Evolutionary conservation across 2,113 vertebrate genomes (phyloP).

Genomic region (Laterallus jamaicensis): DNA sequence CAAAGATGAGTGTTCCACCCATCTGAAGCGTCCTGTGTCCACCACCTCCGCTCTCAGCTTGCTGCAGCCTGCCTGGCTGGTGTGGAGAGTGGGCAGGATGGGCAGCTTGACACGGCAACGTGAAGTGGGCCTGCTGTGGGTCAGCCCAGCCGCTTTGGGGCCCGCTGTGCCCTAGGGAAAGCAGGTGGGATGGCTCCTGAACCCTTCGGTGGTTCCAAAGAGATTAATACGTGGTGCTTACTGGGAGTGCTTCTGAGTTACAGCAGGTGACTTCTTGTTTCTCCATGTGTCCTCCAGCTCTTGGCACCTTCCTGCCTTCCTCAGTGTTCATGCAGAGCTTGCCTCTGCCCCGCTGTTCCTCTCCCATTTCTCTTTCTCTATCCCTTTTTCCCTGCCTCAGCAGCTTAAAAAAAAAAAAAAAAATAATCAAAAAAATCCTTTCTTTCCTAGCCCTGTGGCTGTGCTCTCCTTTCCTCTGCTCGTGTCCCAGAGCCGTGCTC

Average conservation of each 20-base stretch:
- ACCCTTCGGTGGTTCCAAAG: neutral
- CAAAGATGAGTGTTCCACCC: neutral
- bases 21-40: neutral
- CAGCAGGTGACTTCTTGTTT: neutral
- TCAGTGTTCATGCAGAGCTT: neutral
- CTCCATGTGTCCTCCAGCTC: neutral
- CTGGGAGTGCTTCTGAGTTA: neutral
- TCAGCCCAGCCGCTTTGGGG: neutral
- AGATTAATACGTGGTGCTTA: neutral
- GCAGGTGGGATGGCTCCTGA: neutral
- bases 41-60: neutral
- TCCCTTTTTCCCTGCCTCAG: neutral
- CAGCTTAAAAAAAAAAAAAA: neutral
- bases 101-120: neutral
- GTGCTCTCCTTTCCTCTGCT: conserved; percentile 46
- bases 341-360: neutral
- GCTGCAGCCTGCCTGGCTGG: accelerated
- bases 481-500: conserved; percentile 77
- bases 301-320: neutral
- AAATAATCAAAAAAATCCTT: neutral
- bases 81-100: neutral
- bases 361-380: neutral
- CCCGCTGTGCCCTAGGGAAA: accelerated
- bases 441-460: conserved; percentile 41
- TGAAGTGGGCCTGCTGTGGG: neutral